These are phyloP conservation scores for human (Homo sapiens) DNA, from an alignment of 2,113 vertebrate genomes.

Conservation along the genomic window DNA sequence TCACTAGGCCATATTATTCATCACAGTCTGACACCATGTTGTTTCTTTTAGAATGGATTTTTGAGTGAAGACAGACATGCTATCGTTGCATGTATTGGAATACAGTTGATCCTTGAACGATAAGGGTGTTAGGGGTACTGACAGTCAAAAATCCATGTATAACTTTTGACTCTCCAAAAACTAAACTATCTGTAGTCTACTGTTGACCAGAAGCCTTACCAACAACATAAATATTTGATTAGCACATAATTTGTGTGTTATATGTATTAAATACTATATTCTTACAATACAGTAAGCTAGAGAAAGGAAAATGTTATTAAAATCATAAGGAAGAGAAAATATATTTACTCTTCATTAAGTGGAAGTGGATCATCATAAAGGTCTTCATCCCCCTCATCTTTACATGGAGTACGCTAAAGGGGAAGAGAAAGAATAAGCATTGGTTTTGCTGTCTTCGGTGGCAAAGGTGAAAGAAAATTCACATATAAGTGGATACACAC, in stretches of 20 bases:
- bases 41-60: background rate
- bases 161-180: background rate
- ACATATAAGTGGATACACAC: background rate
- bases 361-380: background rate
- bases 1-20: background rate
- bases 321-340: background rate
- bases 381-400: background rate
- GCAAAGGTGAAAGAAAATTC: background rate
- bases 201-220: background rate
- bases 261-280: background rate
- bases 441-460: background rate
- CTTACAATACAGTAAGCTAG: background rate
- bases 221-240: background rate
- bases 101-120: background rate
- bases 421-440: background rate
- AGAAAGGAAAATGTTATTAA: background rate
- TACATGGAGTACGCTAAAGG: background rate
- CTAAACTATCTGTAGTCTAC: background rate
- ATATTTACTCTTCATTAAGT: background rate
- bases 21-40: background rate
- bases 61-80: background rate
- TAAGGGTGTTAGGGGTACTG: background rate
- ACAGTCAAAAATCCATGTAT: background rate
- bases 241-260: background rate
- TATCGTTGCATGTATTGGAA: background rate